These are phyloP conservation scores for Ectemnius lituratus DNA, from an alignment of 2,888 invertebrate species.

Conservation along the genomic window DNA sequence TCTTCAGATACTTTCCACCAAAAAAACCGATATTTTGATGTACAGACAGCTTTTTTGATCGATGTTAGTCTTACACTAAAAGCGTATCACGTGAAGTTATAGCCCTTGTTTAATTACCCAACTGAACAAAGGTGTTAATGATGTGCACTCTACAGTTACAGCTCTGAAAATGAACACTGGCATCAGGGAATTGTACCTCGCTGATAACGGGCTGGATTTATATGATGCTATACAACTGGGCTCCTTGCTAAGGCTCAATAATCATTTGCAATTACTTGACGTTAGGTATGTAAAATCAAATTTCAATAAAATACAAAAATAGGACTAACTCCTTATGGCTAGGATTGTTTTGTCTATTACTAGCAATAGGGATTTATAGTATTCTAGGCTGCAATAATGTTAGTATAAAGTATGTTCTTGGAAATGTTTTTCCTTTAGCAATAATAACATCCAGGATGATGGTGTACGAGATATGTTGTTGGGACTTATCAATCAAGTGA, in stretches of 20 bases:
- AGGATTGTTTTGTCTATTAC: constrained; percentile 3
- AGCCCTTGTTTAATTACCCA: no score
- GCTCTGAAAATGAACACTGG: constrained; percentile 88
- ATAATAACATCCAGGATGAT: constrained; percentile 82
- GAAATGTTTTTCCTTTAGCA: constrained; percentile 72
- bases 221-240: constrained; percentile 89
- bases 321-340: no score
- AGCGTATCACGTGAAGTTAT: no score
- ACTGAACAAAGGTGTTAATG: background rate
- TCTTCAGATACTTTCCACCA: no score
- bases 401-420: constrained; percentile 27
- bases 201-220: constrained; percentile 87
- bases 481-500: constrained; percentile 85
- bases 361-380: background rate
- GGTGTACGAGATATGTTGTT: constrained; percentile 87
- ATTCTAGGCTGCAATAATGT: constrained; percentile 17
- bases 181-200: constrained; percentile 88
- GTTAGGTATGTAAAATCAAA: constrained; percentile 81
- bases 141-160: constrained; percentile 80
- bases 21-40: no score
- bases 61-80: no score
- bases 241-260: constrained; percentile 86
- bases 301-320: background rate
- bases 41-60: no score
- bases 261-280: constrained; percentile 88